Percentiles rank a stretch among this genome's conserved stretches.
Conservation (phyloP, 2,113 vertebrate species). For the Athene noctua region DNA sequence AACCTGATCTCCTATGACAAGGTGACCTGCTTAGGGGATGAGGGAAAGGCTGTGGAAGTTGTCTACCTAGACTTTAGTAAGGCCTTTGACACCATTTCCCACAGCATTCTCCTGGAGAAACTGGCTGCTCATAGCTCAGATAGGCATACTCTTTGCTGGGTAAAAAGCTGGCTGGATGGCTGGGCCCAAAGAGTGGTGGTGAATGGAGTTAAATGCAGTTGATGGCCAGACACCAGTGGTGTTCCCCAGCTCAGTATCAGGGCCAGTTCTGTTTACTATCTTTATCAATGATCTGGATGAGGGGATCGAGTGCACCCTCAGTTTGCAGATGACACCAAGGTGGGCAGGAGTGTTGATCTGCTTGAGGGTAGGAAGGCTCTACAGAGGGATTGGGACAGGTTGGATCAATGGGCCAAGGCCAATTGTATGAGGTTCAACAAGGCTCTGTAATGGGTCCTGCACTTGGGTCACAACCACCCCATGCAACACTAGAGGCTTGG, state of each 20-base stretch:
- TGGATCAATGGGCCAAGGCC: not conserved
- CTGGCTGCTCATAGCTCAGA: not conserved
- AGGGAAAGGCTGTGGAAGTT: not conserved
- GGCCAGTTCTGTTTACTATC: not conserved
- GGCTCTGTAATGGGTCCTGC: not conserved
- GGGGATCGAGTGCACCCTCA: accelerated
- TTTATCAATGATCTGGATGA: not conserved
- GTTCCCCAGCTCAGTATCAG: not conserved
- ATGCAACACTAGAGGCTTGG: accelerated
- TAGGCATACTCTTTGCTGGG: no score
- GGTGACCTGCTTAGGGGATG: not conserved
- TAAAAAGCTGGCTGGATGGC: not conserved
- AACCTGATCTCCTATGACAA: not conserved
- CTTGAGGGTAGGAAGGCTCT: not conserved
- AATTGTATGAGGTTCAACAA: not conserved
- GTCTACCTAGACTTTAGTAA: not conserved
- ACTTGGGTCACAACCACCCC: not conserved
- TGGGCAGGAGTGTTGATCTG: not conserved
- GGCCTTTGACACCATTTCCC: not conserved
- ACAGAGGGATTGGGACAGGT: not conserved
- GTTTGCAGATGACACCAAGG: not conserved
- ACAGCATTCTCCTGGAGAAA: not conserved
- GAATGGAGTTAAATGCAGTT: not conserved
- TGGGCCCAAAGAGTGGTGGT: no score
- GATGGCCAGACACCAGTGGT: not conserved